Evolutionary conservation across 2,113 vertebrate species (phyloP).

Genomic region (Festucalex cinctus): DNA sequence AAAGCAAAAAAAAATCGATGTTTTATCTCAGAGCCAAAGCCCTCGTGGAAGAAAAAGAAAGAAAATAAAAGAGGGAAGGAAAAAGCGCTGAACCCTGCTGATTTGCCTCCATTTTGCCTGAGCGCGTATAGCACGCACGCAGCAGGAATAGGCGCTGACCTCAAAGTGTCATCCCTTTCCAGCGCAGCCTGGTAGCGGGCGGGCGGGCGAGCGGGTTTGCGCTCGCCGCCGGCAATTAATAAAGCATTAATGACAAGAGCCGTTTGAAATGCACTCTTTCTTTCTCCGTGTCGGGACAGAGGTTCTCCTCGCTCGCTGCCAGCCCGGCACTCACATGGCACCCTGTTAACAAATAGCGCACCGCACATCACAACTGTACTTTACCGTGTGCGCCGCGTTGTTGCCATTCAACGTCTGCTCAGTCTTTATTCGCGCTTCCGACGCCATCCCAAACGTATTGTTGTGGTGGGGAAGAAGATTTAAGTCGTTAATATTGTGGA

Average conservation of each 20-base stretch:
- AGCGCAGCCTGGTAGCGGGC: conserved; percentile 80
- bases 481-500: too few species aligned
- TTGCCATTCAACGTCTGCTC: neutral
- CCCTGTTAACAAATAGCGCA: conserved; percentile 73
- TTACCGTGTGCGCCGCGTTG: neutral
- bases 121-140: conserved; percentile 74
- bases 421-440: neutral
- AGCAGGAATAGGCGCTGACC: conserved; percentile 89
- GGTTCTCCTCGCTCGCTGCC: conserved; percentile 69
- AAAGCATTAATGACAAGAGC: conserved; percentile 99
- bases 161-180: conserved; percentile 96
- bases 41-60: conserved; percentile 15
- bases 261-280: conserved; percentile 92
- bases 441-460: too few species aligned
- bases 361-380: conserved; percentile 47
- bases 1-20: conserved; percentile 25
- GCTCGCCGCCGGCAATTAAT: conserved; percentile 93
- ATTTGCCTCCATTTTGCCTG: conserved; percentile 85
- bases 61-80: conserved; percentile 34
- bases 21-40: conserved; percentile 48
- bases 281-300: conserved; percentile 73
- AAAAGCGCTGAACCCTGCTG: conserved; percentile 78
- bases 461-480: too few species aligned
- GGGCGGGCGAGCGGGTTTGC: too few species aligned
- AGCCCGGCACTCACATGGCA: conserved; percentile 56